phyloP scores from a whole-genome alignment of 2,888 invertebrate species.

The Cordilura impudica region DNA sequence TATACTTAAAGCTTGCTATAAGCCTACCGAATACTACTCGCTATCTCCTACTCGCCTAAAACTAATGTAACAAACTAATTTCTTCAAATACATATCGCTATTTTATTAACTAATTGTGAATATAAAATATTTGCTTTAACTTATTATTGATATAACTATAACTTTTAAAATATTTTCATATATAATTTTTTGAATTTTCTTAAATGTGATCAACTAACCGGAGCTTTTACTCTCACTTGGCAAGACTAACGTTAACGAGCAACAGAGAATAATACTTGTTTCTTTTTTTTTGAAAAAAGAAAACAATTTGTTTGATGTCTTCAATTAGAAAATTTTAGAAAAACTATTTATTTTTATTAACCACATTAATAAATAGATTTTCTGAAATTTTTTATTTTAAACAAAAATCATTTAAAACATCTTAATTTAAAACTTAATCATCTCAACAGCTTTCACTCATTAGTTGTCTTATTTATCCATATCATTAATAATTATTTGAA shows the following conservation, averaged over 20 bases:
- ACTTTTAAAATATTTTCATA: background rate
- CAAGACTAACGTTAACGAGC: slow-evolving; percentile 71
- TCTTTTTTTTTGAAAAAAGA: background rate
- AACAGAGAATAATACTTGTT: slow-evolving; percentile 66
- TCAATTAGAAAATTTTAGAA: slow-evolving; percentile 57
- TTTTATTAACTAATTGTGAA: background rate
- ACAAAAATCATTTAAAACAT: slow-evolving; percentile 20
- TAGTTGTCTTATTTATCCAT: slow-evolving; percentile 10
- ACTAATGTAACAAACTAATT: slow-evolving; percentile 8
- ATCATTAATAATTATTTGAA: background rate
- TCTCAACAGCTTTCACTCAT: slow-evolving; percentile 26
- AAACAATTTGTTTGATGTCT: slow-evolving; percentile 48
- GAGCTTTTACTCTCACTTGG: slow-evolving; percentile 65
- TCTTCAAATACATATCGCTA: background rate
- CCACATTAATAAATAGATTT: slow-evolving; percentile 43
- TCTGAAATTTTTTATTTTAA: slow-evolving; percentile 44
- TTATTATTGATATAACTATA: background rate
- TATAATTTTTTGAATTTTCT: background rate
- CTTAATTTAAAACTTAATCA: slow-evolving; percentile 12
- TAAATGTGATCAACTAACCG: slow-evolving; percentile 41
- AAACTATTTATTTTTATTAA: slow-evolving; percentile 43
- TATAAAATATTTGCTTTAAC: background rate
- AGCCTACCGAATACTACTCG: background rate
- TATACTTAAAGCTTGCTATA: slow-evolving; percentile 14
- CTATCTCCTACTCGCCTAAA: slow-evolving; percentile 5